Conservation (phyloP, 2,113 vertebrate genomes). For the Thryonomys swinderianus region DNA sequence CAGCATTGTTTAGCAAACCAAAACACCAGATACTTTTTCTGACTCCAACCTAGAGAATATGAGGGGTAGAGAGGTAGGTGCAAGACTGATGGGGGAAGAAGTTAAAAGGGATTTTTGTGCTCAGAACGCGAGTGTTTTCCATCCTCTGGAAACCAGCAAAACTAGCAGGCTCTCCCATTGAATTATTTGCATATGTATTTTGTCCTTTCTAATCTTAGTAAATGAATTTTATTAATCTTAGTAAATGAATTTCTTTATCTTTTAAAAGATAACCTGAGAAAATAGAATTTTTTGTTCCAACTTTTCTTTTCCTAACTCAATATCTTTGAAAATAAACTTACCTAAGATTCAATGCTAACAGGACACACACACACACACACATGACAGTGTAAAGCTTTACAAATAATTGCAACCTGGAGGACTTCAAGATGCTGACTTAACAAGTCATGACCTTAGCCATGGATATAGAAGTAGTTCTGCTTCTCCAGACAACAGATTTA, state of each 20-base stretch:
- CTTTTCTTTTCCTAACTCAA: slow-evolving; percentile 38
- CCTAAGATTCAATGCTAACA: slow-evolving; percentile 17
- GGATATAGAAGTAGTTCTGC: background rate
- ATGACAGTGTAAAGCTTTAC: slow-evolving; percentile 3
- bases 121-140: background rate
- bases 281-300: background rate
- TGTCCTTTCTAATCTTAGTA: slow-evolving; percentile 43
- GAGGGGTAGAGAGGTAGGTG: background rate
- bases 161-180: slow-evolving; percentile 27
- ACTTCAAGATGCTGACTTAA: background rate
- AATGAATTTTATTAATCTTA: slow-evolving; percentile 58
- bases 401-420: background rate
- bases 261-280: slow-evolving; percentile 47
- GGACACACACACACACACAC: background rate
- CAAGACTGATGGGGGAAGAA: slow-evolving; percentile 21
- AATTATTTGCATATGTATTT: slow-evolving; percentile 55
- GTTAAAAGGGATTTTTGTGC: background rate
- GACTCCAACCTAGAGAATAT: slow-evolving; percentile 28
- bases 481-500: background rate
- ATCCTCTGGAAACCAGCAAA: slow-evolving; percentile 54
- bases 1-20: background rate
- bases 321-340: slow-evolving; percentile 54
- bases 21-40: slow-evolving; percentile 34
- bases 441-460: background rate
- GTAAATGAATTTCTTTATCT: slow-evolving; percentile 58